Evolutionary conservation across 1,140 invertebrate species (phyloP).

Genomic region (Idris sp.): DNA sequence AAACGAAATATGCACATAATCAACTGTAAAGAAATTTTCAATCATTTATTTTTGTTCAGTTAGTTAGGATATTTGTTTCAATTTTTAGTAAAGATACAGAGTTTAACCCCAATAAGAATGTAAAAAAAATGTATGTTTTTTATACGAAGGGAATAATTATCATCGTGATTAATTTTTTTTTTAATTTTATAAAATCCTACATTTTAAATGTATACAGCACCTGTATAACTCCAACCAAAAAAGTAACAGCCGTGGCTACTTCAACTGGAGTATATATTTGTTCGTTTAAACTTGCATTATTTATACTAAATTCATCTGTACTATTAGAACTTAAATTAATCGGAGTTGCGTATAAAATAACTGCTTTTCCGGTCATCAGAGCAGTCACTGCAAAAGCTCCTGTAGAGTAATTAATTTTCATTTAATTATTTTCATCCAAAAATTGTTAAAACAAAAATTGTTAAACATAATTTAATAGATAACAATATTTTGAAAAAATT

Average conservation of each 20-base stretch:
- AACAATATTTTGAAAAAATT: no score
- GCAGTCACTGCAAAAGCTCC: constrained; percentile 84
- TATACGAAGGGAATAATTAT: no score
- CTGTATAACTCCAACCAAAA: constrained; percentile 81
- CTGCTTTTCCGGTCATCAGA: constrained; percentile 83
- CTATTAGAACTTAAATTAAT: constrained; percentile 16
- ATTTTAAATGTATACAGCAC: no score
- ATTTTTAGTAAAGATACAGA: constrained; percentile 4
- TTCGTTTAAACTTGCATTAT: constrained; percentile 16
- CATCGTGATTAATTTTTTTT: no score
- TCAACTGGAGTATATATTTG: constrained; percentile 77
- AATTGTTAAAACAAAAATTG: no score
- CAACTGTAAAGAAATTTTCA: constrained; percentile 79
- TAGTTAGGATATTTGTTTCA: constrained; percentile 2
- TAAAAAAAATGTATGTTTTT: no score
- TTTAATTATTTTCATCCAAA: no score
- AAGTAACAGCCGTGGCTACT: constrained; percentile 80
- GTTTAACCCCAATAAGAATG: no score
- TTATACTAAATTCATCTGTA: constrained; percentile 34
- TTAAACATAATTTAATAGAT: no score
- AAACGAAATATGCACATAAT: constrained; percentile 89
- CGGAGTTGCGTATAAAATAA: constrained; percentile 74
- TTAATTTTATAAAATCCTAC: no score
- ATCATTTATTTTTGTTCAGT: constrained; percentile 10
- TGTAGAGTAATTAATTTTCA: constrained; percentile 48